Conservation (phyloP, 2,797 vertebrate genomes). For the Spheniscus humboldti region DNA sequence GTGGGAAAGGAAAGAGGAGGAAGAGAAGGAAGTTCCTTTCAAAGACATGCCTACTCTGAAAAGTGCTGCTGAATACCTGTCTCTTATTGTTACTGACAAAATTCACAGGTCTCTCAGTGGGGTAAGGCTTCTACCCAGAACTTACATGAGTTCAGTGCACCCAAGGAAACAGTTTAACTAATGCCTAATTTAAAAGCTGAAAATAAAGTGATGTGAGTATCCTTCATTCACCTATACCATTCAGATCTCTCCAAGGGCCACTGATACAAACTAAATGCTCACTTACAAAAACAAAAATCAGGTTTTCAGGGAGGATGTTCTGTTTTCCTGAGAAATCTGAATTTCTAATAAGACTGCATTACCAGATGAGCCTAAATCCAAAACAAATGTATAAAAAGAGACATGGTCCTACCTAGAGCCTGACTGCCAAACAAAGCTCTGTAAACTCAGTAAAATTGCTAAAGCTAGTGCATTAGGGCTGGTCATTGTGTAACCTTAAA, state of each 20-base stretch:
- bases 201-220: neutral
- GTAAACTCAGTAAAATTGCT: neutral
- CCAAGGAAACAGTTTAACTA: neutral
- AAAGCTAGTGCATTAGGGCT: neutral
- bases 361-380: neutral
- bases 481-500: neutral
- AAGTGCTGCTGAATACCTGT: neutral
- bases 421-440: neutral
- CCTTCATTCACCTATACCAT: neutral
- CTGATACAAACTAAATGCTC: neutral
- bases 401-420: neutral
- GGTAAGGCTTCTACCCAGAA: neutral
- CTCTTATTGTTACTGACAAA: neutral
- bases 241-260: neutral
- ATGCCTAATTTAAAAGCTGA: neutral
- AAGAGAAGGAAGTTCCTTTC: neutral
- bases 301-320: neutral
- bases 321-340: neutral
- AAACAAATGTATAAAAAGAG: neutral
- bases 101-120: neutral
- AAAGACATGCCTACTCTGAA: neutral
- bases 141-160: neutral
- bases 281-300: neutral
- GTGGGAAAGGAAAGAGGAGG: neutral
- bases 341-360: neutral